Evolutionary conservation across 2,113 vertebrate genomes (phyloP).

Genomic region (Actenoides hombroni): DNA sequence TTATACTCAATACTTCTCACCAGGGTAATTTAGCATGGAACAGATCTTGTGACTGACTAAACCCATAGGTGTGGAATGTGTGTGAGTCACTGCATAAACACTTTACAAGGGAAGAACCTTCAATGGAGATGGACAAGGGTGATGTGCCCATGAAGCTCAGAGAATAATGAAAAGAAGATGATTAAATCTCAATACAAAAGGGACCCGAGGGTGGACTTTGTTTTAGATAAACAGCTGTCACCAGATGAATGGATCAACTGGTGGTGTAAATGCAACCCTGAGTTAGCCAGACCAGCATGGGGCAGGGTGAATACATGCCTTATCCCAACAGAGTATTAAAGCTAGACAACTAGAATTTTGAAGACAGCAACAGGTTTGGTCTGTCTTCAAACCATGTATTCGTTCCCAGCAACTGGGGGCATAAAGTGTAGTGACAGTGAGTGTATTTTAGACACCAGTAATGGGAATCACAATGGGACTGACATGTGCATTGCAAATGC

Average conservation of each 20-base stretch:
- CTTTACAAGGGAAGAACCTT: neutral
- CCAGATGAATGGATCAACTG: neutral
- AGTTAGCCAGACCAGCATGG: neutral
- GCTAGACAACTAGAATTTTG: neutral
- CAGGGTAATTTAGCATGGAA: neutral
- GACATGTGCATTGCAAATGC: neutral
- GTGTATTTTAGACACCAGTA: neutral
- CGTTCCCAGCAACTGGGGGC: neutral
- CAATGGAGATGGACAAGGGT: neutral
- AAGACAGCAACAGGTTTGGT: neutral
- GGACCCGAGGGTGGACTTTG: neutral
- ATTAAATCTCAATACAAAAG: neutral
- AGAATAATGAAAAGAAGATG: neutral
- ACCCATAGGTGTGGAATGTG: neutral
- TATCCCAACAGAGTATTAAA: neutral
- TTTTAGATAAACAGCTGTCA: neutral
- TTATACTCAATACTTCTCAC: neutral
- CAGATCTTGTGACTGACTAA: neutral
- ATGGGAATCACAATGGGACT: neutral
- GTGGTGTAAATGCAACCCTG: neutral
- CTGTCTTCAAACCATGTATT: neutral
- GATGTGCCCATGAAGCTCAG: neutral
- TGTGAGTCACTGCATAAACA: neutral
- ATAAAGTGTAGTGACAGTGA: neutral
- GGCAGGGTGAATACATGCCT: accelerated